These are phyloP conservation scores for Tenrec ecaudatus DNA, from an alignment of 2,113 vertebrate species.

Conservation along the genomic window DNA sequence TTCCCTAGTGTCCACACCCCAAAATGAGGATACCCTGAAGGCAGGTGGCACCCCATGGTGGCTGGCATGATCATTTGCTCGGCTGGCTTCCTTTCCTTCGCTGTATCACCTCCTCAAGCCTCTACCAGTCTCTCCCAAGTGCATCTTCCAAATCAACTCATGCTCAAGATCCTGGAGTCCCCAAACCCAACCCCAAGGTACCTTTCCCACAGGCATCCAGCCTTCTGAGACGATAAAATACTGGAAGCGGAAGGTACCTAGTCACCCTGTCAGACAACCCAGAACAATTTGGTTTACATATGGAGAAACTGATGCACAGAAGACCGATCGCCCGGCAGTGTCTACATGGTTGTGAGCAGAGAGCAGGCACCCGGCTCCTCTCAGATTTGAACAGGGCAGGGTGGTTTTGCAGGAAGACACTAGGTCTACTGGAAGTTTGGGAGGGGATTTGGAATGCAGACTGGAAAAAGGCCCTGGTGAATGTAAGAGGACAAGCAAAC, in stretches of 20 bases:
- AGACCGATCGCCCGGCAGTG: background rate
- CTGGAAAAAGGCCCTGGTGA: slow-evolving; percentile 8
- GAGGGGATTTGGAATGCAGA: background rate
- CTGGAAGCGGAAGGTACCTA: background rate
- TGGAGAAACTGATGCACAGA: slow-evolving; percentile 1
- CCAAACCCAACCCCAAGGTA: background rate
- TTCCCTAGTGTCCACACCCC: background rate
- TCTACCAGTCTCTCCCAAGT: slow-evolving; percentile 5
- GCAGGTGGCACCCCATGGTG: fast-evolving
- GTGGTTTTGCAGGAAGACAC: background rate
- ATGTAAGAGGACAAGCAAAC: background rate
- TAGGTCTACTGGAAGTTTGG: background rate
- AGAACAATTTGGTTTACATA: background rate
- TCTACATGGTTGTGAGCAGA: background rate
- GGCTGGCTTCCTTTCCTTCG: background rate
- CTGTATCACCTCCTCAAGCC: background rate
- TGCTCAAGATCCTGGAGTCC: background rate
- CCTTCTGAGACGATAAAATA: background rate
- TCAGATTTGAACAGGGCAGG: background rate
- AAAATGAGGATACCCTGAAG: background rate
- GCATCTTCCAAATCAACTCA: background rate
- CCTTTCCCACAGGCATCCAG: background rate
- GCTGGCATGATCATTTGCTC: background rate
- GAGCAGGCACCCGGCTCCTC: background rate
- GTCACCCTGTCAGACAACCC: background rate